Percentiles rank a stretch among this genome's conserved stretches.
Conservation (phyloP, 2,888 invertebrate genomes). For the Crossocerus cetratus region DNA sequence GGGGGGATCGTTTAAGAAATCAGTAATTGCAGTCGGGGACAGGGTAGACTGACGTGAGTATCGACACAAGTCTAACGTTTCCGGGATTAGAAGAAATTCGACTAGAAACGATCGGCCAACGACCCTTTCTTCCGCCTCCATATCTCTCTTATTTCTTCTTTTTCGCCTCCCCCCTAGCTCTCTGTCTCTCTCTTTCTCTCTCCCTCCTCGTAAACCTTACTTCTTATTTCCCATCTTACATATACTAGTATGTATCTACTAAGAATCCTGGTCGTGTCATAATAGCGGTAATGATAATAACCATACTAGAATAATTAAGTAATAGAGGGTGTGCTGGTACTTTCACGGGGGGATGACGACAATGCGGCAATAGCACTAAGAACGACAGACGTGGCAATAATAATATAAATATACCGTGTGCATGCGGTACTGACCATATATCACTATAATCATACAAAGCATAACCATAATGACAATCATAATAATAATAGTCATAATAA, state of each 20-base stretch:
- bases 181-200: too few species aligned
- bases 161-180: too few species aligned
- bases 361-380: background rate
- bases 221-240: too few species aligned
- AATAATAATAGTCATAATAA: constrained; percentile 30
- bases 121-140: constrained; percentile 21
- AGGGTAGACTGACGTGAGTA: constrained; percentile 48
- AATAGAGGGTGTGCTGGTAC: background rate
- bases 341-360: background rate
- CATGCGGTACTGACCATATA: too few species aligned
- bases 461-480: constrained; percentile 20
- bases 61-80: constrained; percentile 53
- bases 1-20: constrained; percentile 39
- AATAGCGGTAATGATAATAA: constrained; percentile 41
- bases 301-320: constrained; percentile 30
- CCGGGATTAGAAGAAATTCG: constrained; percentile 47
- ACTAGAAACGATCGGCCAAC: constrained; percentile 51
- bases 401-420: too few species aligned
- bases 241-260: too few species aligned
- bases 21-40: constrained; percentile 54
- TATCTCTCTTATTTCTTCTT: too few species aligned
- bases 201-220: too few species aligned
- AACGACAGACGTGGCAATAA: background rate
- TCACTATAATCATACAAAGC: too few species aligned
- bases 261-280: background rate